Evolutionary conservation across 2,888 invertebrate species (phyloP).

Genomic region (Drosophila paramelanica): DNA sequence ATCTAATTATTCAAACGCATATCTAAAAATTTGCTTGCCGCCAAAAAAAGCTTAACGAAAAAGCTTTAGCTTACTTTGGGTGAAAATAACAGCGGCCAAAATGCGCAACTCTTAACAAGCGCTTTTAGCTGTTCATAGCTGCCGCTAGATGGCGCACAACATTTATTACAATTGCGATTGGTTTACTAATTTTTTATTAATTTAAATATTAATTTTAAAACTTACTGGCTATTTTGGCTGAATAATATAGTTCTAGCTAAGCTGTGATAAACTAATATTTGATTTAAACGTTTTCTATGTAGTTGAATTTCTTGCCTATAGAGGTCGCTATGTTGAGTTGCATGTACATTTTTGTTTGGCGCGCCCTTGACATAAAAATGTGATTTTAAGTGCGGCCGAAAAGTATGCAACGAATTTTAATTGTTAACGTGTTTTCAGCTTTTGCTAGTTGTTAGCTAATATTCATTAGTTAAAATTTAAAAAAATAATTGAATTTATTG

Average conservation of each 20-base stretch:
- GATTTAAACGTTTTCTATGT: background rate
- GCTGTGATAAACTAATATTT: too few species aligned
- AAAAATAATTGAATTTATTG: background rate
- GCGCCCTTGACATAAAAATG: background rate
- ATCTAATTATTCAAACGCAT: background rate
- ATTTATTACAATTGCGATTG: background rate
- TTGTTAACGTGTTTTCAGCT: background rate
- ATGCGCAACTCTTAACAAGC: background rate
- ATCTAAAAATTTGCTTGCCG: background rate
- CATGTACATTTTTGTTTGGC: background rate
- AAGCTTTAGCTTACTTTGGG: background rate
- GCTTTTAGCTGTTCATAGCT: background rate
- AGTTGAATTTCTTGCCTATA: background rate
- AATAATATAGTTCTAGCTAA: too few species aligned
- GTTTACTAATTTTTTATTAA: too few species aligned
- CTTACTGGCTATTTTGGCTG: too few species aligned
- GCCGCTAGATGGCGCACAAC: conserved; percentile 23
- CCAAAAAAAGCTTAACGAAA: conserved; percentile 1
- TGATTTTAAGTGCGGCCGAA: background rate
- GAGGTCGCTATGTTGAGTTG: background rate
- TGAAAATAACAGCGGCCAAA: background rate
- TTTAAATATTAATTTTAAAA: too few species aligned
- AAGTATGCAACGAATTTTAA: conserved; percentile 23
- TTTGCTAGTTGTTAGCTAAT: background rate
- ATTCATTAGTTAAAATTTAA: background rate